Base-by-base conservation (phyloP, 53 echinoderm and acorn worm genomes). In the Echinometra lucunter region DNA sequence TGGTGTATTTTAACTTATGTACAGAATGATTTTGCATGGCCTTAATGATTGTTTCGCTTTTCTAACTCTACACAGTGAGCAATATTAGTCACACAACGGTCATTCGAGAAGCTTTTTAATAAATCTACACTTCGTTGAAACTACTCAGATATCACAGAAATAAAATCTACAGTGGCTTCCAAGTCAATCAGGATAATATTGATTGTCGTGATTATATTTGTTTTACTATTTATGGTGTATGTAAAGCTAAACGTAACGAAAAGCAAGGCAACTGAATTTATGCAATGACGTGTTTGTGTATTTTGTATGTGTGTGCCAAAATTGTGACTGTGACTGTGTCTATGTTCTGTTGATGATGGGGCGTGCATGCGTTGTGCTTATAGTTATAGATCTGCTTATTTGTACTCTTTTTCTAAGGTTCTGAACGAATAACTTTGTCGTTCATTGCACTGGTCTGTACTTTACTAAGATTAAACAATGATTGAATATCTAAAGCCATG, bases 201-300 rank as follows among this genome's bases (percentile, higher is more conserved):
- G 85, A 85, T 85, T 85, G 85, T 85, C n/a, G 70, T 91, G 66
- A 66, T 66, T 91, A 18, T 91, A 67, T 69, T 91, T 91, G 92
- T 91, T 67, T 44, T 25, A 74, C 93, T 92, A 92, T 92, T 92
- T 92, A 92, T 92, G 75, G 80, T 94, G 85, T 83, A 94, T 58
- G 60, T 58, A 58, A 42, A 38, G 42, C 27, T 45, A 85, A 82
- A 94, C 40, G 38, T 25, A 83, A 94, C 82, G 44, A 63, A 63
- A 92, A 94, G 94, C 82, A 94, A 83, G 85, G 94, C 94, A 94
- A 94, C 94, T 94, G 94, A 94, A 57, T 83, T 94, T 82, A 94
- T 94, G 94, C 94, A 94, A 94, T 94, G 94, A 94, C 25, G 58
- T 94, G 85, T 94, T n/a, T 94, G 82, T 94, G 93, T 93, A 81